These are phyloP conservation scores for Penelope pileata DNA, from an alignment of 2,113 vertebrate species.

Conservation along the genomic window DNA sequence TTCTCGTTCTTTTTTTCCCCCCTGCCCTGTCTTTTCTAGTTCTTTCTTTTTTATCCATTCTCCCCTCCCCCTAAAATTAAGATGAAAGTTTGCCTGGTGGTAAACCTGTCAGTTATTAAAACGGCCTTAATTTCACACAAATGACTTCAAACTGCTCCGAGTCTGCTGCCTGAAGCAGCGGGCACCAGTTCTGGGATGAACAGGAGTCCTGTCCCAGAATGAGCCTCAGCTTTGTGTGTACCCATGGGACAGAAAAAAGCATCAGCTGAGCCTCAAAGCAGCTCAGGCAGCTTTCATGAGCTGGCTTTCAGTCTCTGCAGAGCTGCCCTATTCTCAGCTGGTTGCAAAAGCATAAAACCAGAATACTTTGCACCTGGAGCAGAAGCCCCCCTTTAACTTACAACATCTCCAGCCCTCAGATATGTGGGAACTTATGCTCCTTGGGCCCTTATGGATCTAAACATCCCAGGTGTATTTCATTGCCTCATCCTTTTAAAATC, in stretches of 20 bases:
- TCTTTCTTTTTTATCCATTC: background rate
- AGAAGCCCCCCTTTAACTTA: background rate
- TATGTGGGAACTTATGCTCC: background rate
- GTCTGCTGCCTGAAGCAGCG: accelerated
- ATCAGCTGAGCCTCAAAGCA: background rate
- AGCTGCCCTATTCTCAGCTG: background rate
- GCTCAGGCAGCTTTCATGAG: background rate
- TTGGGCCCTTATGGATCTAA: background rate
- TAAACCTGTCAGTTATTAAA: background rate
- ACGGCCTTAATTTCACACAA: background rate
- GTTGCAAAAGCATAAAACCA: background rate
- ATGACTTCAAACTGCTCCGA: background rate
- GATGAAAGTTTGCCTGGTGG: background rate
- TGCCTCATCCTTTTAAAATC: background rate
- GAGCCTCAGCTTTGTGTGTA: background rate
- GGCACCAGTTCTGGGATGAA: background rate
- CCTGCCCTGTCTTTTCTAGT: accelerated
- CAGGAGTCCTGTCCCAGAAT: background rate
- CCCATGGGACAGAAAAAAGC: background rate
- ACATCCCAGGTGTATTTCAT: background rate
- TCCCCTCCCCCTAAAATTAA: background rate
- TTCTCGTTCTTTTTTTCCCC: background rate
- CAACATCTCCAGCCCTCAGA: background rate
- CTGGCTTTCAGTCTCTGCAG: accelerated
- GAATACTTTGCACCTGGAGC: background rate